These are phyloP conservation scores for Andrena marginata DNA, from an alignment of 2,888 invertebrate genomes.

Conservation along the genomic window DNA sequence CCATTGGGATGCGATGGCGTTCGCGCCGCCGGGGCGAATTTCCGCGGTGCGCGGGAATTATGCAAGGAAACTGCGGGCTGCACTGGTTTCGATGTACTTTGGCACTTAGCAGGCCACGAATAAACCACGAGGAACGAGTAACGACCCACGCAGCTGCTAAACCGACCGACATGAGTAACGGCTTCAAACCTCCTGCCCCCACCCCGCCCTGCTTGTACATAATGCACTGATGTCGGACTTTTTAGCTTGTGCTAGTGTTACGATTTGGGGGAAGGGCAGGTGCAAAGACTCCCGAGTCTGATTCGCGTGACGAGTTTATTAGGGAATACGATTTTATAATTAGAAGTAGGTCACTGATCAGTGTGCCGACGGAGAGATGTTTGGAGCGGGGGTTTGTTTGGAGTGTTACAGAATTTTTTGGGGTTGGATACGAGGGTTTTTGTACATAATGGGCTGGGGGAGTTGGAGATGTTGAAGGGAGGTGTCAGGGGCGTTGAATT, in stretches of 20 bases:
- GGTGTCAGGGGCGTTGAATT: too few relatives aligned
- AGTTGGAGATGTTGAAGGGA: too few relatives aligned
- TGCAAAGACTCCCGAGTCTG: too few relatives aligned
- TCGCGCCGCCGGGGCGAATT: conserved; percentile 30
- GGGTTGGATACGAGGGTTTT: too few relatives aligned
- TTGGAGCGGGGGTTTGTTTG: too few relatives aligned
- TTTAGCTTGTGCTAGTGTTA: not conserved
- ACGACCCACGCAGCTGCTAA: conserved; percentile 65
- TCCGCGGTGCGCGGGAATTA: conserved; percentile 62
- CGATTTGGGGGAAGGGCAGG: too few relatives aligned
- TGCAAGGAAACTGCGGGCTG: conserved; percentile 61
- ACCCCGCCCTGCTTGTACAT: not conserved
- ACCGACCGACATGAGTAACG: conserved; percentile 67
- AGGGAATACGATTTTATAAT: too few relatives aligned
- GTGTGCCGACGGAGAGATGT: too few relatives aligned
- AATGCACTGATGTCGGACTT: not conserved
- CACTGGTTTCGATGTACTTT: conserved; percentile 70
- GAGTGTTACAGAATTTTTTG: too few relatives aligned
- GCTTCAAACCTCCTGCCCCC: conserved; percentile 10
- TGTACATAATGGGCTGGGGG: too few relatives aligned
- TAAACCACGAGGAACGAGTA: conserved; percentile 69
- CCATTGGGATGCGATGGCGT: conserved; percentile 32
- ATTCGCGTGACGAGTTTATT: too few relatives aligned
- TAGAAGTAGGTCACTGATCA: too few relatives aligned
- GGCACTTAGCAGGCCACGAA: conserved; percentile 67